Conservation (phyloP, 1,140 invertebrate species). For the Alviniconcha marisindica region DNA sequence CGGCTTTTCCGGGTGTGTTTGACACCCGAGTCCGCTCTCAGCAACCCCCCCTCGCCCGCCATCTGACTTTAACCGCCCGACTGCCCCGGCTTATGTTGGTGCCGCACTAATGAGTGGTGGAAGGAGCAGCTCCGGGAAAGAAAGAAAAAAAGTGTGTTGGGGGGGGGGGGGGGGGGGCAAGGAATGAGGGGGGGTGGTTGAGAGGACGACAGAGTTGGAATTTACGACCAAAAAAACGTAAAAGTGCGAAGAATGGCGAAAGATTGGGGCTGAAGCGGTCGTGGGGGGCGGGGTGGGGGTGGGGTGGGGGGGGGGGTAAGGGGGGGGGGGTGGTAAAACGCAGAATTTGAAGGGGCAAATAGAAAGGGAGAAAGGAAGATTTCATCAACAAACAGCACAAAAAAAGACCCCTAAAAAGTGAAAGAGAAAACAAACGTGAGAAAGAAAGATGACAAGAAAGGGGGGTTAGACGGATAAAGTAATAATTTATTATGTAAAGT, state of each 20-base stretch:
- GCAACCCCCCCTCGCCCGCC: not conserved
- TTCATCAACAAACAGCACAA: too few relatives aligned
- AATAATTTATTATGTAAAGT: not conserved
- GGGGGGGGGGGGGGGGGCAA: constrained; percentile 35
- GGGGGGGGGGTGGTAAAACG: not conserved
- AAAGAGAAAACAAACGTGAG: not conserved
- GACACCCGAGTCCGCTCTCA: constrained; percentile 1
- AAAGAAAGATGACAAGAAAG: not conserved
- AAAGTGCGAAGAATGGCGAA: not conserved
- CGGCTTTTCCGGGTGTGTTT: constrained; percentile 27
- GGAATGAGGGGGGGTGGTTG: not conserved
- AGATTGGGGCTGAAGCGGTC: too few relatives aligned
- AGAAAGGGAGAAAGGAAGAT: not conserved
- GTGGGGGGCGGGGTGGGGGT: not conserved
- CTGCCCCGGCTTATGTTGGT: too few relatives aligned
- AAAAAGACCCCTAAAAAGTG: not conserved
- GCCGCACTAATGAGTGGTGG: too few relatives aligned
- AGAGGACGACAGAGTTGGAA: constrained; percentile 6
- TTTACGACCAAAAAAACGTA: constrained; percentile 35
- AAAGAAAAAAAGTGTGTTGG: constrained; percentile 42
- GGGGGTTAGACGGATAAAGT: not conserved
- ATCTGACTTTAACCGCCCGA: too few relatives aligned
- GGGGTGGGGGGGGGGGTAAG: not conserved
- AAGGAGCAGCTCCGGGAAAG: constrained; percentile 35
- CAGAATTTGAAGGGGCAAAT: not conserved